Conservation (phyloP, 2,797 vertebrate species). For the Hyperoplus lanceolatus region DNA sequence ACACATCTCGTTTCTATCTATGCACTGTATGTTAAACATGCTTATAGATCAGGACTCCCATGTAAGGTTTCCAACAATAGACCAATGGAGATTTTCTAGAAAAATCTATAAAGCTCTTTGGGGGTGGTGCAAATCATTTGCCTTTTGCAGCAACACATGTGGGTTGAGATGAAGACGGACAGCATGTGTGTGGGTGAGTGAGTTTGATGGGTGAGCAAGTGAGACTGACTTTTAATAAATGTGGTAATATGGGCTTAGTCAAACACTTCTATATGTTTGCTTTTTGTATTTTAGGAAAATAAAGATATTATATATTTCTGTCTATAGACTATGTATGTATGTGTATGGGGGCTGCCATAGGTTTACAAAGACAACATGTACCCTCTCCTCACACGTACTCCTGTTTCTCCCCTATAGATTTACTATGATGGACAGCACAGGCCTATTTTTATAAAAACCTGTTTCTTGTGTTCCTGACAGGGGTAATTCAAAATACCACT, state of each 20-base stretch:
- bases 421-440: not conserved
- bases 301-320: not conserved
- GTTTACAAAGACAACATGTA: not conserved
- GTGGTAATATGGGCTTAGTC: slow-evolving; percentile 5
- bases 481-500: slow-evolving; percentile 97
- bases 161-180: slow-evolving; percentile 58
- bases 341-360: not conserved
- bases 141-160: slow-evolving; percentile 51
- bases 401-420: not conserved
- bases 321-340: not conserved
- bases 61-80: not conserved
- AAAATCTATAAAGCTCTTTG: slow-evolving; percentile 31
- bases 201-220: slow-evolving; percentile 39
- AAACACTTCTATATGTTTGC: not conserved
- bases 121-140: slow-evolving; percentile 25
- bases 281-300: slow-evolving; percentile 5
- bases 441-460: not conserved
- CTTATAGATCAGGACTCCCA: not conserved
- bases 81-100: slow-evolving; percentile 1
- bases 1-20: not conserved
- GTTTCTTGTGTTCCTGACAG: slow-evolving; percentile 71
- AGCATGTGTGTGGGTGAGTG: slow-evolving; percentile 65
- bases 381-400: not conserved
- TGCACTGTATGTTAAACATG: not conserved
- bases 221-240: slow-evolving; percentile 40